Evolutionary conservation across 2,888 invertebrate species (phyloP).

Genomic region (Drosophila antonietae): DNA sequence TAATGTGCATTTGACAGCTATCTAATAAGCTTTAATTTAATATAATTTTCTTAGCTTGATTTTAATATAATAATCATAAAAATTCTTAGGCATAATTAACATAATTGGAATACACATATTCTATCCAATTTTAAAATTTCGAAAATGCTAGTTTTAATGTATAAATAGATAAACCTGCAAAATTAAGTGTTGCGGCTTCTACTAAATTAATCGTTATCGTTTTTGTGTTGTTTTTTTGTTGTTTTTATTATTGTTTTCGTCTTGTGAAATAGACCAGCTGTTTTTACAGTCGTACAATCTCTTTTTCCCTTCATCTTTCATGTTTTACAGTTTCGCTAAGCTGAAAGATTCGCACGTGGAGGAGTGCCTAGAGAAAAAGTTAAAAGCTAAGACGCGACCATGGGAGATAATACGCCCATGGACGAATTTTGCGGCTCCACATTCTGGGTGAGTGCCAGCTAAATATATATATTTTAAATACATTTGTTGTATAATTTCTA

Average conservation of each 20-base stretch:
- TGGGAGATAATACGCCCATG: slow-evolving; percentile 86
- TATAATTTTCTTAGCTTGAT: neutral
- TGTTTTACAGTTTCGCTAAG: slow-evolving; percentile 32
- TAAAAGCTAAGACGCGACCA: slow-evolving; percentile 38
- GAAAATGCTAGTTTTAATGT: neutral
- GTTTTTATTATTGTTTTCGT: slow-evolving; percentile 32
- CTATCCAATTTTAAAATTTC: neutral
- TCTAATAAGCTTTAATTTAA: neutral
- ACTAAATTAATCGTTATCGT: slow-evolving; percentile 36
- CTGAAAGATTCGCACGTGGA: slow-evolving; percentile 37
- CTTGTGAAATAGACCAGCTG: slow-evolving; percentile 47
- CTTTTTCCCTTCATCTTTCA: slow-evolving; percentile 22
- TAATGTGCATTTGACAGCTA: no score
- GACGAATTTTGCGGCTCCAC: slow-evolving; percentile 91
- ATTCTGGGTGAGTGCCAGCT: slow-evolving; percentile 90
- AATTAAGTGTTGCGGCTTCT: neutral
- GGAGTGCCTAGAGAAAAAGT: slow-evolving; percentile 17
- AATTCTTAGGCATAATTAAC: neutral
- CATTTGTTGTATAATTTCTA: neutral
- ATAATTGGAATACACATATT: neutral
- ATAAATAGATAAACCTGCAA: slow-evolving; percentile 1
- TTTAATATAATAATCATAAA: neutral
- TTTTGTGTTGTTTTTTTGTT: neutral
- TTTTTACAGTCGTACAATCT: slow-evolving; percentile 32
- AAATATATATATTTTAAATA: neutral